Conservation (phyloP, 2,888 invertebrate genomes). For the Drosophila diplacantha region DNA sequence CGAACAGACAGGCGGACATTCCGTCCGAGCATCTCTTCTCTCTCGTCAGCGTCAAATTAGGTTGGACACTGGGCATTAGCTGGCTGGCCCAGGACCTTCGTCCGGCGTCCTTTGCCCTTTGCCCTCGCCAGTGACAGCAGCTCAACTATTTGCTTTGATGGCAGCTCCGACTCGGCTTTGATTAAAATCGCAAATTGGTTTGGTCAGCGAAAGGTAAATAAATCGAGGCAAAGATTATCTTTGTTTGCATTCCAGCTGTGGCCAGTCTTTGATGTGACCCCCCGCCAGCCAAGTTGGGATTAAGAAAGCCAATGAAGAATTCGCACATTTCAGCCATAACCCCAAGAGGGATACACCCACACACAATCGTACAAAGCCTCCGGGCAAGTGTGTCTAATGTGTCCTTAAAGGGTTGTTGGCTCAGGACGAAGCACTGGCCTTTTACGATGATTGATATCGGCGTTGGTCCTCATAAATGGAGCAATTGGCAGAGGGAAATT, state of each 20-base stretch:
- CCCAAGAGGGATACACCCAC: neutral
- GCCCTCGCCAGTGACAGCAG: conserved; percentile 35
- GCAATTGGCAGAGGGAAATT: conserved; percentile 44
- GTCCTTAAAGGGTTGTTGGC: conserved; percentile 57
- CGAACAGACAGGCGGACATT: conserved; percentile 23
- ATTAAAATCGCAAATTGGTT: conserved; percentile 52
- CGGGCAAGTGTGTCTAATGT: conserved; percentile 56
- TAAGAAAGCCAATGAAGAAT: conserved; percentile 51
- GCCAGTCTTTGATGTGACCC: conserved; percentile 49
- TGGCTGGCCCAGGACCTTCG: conserved; percentile 18
- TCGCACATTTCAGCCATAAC: conserved; percentile 13
- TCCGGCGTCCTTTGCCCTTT: conserved; percentile 22
- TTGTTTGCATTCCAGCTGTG: conserved; percentile 38
- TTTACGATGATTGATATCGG: conserved; percentile 39
- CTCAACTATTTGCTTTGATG: conserved; percentile 50
- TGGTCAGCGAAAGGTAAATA: conserved; percentile 44
- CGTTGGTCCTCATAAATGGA: conserved; percentile 27
- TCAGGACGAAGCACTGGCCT: conserved; percentile 1
- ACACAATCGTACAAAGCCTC: conserved; percentile 27
- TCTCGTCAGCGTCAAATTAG: conserved; percentile 63
- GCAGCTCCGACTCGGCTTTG: conserved; percentile 40
- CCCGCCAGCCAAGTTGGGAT: conserved; percentile 30
- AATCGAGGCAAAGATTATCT: conserved; percentile 41
- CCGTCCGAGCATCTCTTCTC: conserved; percentile 8
- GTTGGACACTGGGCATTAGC: conserved; percentile 45